Base-by-base conservation (phyloP, 2,797 vertebrate genomes). In the Pseudomugil tenellus region DNA sequence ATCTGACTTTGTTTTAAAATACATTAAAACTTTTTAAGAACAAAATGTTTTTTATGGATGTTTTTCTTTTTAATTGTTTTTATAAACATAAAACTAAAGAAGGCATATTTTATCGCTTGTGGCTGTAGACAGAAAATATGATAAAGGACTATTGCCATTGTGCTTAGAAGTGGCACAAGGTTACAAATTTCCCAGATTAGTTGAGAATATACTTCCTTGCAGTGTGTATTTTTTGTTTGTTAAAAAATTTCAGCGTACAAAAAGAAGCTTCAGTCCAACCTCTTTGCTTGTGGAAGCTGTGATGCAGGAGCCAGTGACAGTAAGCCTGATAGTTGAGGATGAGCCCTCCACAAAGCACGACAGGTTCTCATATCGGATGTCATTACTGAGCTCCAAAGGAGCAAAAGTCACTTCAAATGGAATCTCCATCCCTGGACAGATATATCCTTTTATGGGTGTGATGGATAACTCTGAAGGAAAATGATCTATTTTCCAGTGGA, bases 291-390 rank as follows among this genome's bases (percentile, higher is more conserved):
- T 78, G 0, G 93, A 83, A 6, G 83, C 75, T 14, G 46, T 58
- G n/a, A 95, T 81, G 31, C 96, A 97, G 77, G 92, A 90, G 21
- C 95, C 96, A 0, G 91, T 88, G 67, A 97, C 90, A 0, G 93
- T 94, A 10, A 98, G 93, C 23, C 0, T 89, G n/a, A 96, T 56
- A 0, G 93, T 65, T 0, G 75, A 86, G 23, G 74, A 85, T 7
- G 80, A 70, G 23, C 93, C 95, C 59, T 95, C 94, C 58, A 97
- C 91, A 74, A 58, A 79, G 84, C 96, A 98, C n/a, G 48, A 64
- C 41, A 98, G 60, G 46, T 92, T 93, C 58, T 96, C 91, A 14
- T 86, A 93, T 81, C 90, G 85, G 32, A 80, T 77, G n/a, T 95
- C 91, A 32, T 83, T 90, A 67, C 84, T 92, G 54, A 94, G 70